These are phyloP conservation scores for Psophia crepitans DNA, from an alignment of 2,113 vertebrate species.

Conservation along the genomic window DNA sequence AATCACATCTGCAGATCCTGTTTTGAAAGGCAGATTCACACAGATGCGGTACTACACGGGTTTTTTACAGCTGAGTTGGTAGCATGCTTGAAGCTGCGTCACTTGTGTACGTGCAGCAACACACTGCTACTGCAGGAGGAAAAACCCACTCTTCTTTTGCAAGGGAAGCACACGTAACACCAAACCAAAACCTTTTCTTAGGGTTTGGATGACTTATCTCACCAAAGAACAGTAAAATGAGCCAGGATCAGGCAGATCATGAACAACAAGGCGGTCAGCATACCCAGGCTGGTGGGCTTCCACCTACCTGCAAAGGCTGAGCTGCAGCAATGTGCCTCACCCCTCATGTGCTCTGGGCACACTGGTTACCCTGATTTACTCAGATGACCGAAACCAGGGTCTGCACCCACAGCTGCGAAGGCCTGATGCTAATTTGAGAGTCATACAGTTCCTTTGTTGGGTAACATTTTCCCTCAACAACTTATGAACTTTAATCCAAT, in stretches of 20 bases:
- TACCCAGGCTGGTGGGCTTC: neutral
- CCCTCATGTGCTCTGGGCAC: neutral
- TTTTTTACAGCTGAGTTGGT: neutral
- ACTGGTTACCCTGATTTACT: rapidly evolving
- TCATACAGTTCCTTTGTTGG: neutral
- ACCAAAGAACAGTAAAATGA: neutral
- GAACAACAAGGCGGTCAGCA: rapidly evolving
- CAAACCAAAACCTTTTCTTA: neutral
- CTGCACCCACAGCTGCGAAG: neutral
- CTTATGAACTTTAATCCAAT: slow-evolving; percentile 33
- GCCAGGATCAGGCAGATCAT: rapidly evolving
- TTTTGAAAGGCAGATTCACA: neutral
- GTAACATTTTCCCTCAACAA: slow-evolving; percentile 8
- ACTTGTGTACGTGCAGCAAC: neutral
- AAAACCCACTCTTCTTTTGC: neutral
- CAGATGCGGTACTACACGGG: neutral
- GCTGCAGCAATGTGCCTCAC: rapidly evolving
- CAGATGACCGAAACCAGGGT: neutral
- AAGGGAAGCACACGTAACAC: neutral
- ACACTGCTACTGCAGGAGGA: neutral
- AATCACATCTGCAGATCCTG: neutral
- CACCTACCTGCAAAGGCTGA: rapidly evolving
- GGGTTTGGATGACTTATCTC: no score
- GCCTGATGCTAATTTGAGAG: neutral
- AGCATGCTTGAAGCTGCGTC: neutral